phyloP scores from a whole-genome alignment of 1,140 invertebrate species.

The Arion vulgaris region DNA sequence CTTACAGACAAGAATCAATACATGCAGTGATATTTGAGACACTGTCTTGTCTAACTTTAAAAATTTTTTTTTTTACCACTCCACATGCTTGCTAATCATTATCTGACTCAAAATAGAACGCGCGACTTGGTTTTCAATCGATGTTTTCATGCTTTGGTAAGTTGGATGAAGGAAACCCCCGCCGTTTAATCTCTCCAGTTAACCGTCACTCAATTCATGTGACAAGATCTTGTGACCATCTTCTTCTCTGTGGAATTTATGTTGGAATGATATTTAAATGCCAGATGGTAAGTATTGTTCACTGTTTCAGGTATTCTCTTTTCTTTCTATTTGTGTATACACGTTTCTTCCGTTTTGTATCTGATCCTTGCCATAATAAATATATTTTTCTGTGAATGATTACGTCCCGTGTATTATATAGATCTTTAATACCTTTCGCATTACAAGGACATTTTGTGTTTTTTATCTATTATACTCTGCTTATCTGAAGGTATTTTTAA shows the following conservation, averaged over 20 bases:
- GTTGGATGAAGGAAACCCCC: background rate
- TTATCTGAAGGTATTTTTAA: too few relatives aligned
- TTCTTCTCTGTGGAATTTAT: background rate
- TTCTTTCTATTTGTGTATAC: background rate
- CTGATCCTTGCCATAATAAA: too few relatives aligned
- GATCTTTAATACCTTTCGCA: too few relatives aligned
- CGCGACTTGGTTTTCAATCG: background rate
- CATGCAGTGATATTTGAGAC: conserved; percentile 2
- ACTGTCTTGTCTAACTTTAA: conserved; percentile 3
- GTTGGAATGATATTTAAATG: conserved; percentile 6
- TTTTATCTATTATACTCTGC: too few relatives aligned
- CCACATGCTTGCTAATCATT: background rate
- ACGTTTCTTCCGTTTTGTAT: background rate
- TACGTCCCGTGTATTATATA: too few relatives aligned
- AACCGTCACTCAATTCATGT: background rate
- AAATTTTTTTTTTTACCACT: too few relatives aligned
- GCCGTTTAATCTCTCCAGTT: background rate
- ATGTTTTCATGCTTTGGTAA: background rate
- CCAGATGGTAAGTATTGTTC: background rate
- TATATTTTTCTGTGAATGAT: too few relatives aligned
- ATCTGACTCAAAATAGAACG: background rate
- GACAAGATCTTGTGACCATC: background rate
- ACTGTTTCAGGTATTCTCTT: background rate
- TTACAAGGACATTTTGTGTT: too few relatives aligned
- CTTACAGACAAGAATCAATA: background rate